Evolutionary conservation across 2,797 vertebrate species (phyloP), one percentile per base, ranked within the genome.

Genomic region (Echeneis naucrates): DNA sequence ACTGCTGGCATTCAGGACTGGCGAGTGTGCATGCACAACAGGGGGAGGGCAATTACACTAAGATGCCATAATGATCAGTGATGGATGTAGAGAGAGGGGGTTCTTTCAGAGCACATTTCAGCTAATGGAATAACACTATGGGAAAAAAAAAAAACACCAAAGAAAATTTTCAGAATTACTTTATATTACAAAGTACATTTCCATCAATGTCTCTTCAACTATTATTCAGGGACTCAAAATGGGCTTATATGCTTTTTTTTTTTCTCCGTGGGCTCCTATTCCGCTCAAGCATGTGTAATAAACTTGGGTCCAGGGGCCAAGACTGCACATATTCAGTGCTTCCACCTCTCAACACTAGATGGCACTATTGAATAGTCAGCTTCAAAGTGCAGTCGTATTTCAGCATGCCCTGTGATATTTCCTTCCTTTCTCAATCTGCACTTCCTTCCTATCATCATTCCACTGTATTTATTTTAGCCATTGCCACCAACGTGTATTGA

Each of bases 31-130:
- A 76, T 82, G 83, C 86, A 78, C 80, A 84, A 80, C 84, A 81
- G 87, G 78, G 81, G 88, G 87, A 88, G 92, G 86, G 88, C 90
- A 92, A 93, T 92, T 93, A 91, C 85, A 9, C 87, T 92, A 92
- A 93, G 85, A 93, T 91, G 88, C 90, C 89, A 91, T 92, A 91
- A 92, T 92, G 91, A 93, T 89, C 86, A 80, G 87, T 89, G 90
- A 91, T 93, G 88, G 89, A 92, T 92, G 88, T 86, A 84, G 86
- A 76, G 85, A 81, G 88, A 78, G 75, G 72, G 61, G 83, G 77
- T 73, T 87, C 86, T 86, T 87, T 85, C 86, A 75, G 73, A 88
- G 87, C 84, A 87, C 86, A 88, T 92, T 92, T 91, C 89, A 71
- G 76, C 89, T 92, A 91, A 92, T 92, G 91, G 89, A 92, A 89